A percentile compares a stretch with the other conserved stretches of the same genome.
Evolutionary conservation across 2,113 vertebrate species (phyloP).

Genomic region (Cromileptes altivelis): DNA sequence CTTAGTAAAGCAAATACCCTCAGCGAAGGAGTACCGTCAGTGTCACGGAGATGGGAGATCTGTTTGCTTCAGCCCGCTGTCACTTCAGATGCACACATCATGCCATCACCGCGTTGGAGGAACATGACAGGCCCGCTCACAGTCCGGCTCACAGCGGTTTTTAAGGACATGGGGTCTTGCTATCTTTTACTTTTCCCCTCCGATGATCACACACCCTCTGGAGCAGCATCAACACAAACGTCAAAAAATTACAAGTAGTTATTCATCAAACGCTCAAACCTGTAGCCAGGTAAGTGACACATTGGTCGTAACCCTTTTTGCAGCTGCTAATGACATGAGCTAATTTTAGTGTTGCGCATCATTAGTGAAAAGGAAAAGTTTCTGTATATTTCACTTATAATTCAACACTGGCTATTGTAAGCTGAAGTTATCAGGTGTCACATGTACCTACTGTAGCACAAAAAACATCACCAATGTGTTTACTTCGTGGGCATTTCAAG

Average conservation of each 20-base stretch:
- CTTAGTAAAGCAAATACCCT: conserved; percentile 37
- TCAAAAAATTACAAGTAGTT: conserved; percentile 9
- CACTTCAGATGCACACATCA: conserved; percentile 73
- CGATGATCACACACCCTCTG: conserved; percentile 39
- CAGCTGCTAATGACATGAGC: neutral
- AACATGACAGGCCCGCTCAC: conserved; percentile 70
- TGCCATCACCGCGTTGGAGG: conserved; percentile 52
- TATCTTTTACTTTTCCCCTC: conserved; percentile 66
- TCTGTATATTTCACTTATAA: neutral
- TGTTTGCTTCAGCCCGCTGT: conserved; percentile 68
- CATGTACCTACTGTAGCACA: neutral
- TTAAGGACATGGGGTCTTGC: conserved; percentile 59
- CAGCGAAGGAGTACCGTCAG: conserved; percentile 19
- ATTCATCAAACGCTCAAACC: conserved; percentile 12
- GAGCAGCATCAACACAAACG: conserved; percentile 25
- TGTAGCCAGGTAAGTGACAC: conserved; percentile 15
- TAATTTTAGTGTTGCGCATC: neutral
- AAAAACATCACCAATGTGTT: neutral
- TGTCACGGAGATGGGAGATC: conserved; percentile 54
- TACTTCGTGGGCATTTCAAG: neutral
- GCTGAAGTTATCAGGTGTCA: neutral
- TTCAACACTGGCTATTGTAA: neutral
- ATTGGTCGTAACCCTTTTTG: neutral
- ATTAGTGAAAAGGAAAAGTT: neutral
- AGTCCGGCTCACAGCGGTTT: conserved; percentile 57